These are phyloP conservation scores for Hofmannophila pseudospretella DNA, from an alignment of 2,888 invertebrate genomes.

Conservation along the genomic window DNA sequence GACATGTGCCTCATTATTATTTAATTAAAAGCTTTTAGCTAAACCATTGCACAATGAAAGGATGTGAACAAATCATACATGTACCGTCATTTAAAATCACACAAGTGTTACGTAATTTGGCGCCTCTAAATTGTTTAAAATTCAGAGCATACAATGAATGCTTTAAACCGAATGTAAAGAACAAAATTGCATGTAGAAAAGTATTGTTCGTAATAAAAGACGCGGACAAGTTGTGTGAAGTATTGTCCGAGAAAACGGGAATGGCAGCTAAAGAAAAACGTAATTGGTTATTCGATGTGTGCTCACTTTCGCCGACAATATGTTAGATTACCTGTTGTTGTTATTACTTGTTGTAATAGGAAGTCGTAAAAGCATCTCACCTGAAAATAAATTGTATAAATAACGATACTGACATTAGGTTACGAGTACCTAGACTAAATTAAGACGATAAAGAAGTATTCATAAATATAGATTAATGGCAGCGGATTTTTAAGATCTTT, in stretches of 20 bases:
- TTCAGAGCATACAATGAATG: conserved; percentile 20
- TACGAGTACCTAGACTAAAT: too few species aligned
- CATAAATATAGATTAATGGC: too few species aligned
- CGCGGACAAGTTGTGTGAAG: conserved; percentile 30
- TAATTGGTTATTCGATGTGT: conserved; percentile 43
- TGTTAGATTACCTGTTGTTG: conserved; percentile 8
- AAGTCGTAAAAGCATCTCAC: conserved; percentile 3
- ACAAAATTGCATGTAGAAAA: conserved; percentile 22
- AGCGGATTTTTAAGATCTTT: too few species aligned
- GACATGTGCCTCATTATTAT: too few species aligned
- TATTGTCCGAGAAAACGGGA: conserved; percentile 25
- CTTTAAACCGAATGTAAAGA: conserved; percentile 22
- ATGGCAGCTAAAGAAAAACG: conserved; percentile 34
- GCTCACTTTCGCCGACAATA: conserved; percentile 44
- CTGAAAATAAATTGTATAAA: not conserved
- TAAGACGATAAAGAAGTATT: too few species aligned
- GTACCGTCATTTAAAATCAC: conserved; percentile 15
- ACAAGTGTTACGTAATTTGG: conserved; percentile 16
- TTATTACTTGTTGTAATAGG: conserved; percentile 3
- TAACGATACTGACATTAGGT: too few species aligned
- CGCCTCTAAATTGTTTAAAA: conserved; percentile 14
- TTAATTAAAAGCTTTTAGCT: too few species aligned
- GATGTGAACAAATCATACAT: too few species aligned
- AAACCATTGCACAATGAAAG: too few species aligned
- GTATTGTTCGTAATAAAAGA: conserved; percentile 20